Evolutionary conservation across 2,113 vertebrate species (phyloP).

Genomic region (Vulpes ferrilata): DNA sequence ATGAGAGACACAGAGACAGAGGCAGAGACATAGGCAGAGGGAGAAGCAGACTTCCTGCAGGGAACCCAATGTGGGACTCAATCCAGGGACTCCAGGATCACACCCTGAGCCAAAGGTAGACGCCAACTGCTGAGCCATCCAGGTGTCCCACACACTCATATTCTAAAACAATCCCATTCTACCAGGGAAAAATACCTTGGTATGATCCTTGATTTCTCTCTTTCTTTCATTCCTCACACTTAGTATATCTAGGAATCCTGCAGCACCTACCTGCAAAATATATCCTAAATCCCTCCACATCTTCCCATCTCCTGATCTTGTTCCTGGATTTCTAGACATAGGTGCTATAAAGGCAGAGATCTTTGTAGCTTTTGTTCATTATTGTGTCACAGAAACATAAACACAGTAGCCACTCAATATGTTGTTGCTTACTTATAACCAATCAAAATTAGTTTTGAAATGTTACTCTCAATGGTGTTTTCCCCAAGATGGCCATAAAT

Average conservation of each 20-base stretch:
- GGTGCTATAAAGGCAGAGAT: neutral
- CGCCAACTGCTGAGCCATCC: too few relatives aligned
- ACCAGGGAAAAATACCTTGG: neutral
- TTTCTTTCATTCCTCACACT: neutral
- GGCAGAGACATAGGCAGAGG: too few relatives aligned
- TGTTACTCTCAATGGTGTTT: neutral
- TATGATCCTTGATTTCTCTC: neutral
- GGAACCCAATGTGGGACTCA: too few relatives aligned
- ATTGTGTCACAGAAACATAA: neutral
- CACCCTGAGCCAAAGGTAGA: too few relatives aligned
- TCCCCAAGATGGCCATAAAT: neutral
- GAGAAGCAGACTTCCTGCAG: too few relatives aligned
- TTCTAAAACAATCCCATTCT: neutral
- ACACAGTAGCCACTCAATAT: neutral
- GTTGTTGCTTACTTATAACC: conserved; percentile 39
- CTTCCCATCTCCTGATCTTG: neutral
- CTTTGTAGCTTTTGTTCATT: neutral
- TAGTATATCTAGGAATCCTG: neutral
- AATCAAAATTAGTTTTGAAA: conserved; percentile 61
- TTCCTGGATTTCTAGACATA: neutral
- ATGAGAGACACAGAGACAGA: too few relatives aligned
- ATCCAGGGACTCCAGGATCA: too few relatives aligned
- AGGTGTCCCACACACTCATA: neutral
- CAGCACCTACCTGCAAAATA: neutral
- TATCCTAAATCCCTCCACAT: neutral